Evolutionary conservation across 1,140 invertebrate genomes (phyloP), one percentile per base, ranked within the genome.

Genomic region (Drosophila pseudoananassae): DNA sequence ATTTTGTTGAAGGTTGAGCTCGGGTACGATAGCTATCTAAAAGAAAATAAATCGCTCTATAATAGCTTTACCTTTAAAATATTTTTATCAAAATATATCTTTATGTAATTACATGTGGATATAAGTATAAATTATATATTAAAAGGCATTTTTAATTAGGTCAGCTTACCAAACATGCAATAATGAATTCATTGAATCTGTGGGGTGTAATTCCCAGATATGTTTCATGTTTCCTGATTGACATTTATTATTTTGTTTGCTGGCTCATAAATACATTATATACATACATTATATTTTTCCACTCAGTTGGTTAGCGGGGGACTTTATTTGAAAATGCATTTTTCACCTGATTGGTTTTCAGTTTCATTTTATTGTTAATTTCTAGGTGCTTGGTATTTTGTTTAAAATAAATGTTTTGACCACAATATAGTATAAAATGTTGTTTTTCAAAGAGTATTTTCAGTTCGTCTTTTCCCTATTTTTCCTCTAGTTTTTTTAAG

Each of bases 1-100:
- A 64, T 51, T 68, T 46, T 23, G 65, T 23, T 55, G 65, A 69
- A 69, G 65, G 65, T 69, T 69, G 65, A 40, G 43, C 25, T 17
- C 3, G 65, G 61, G 61, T 29, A 55, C 31, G 65, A 68, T 69
- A 15, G 43, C 50, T 69, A 69, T 69, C 61, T 69, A 0, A 17
- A 6, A n/a, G 17, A 1, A 27, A 40, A 60, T 3, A 23, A 14
- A 9, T n/a, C 2, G 25, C 33, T 36, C 33, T 36, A 12, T 36
- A 36, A 36, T 29, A 8, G 29, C 9, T 20, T 33, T 2, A 9
- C 43, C 7, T 10, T 9, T 4, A 14, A 33, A 2, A 17, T 10
- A 31, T 29, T 12, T 27, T 20, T 3, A 20, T 20, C 3, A 20
- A 20, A 20, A 20, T 20, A 20, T 20, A 8, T 31, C 15, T 27